Conservation (phyloP, 2,797 vertebrate species). For the Acanthurus lineatus region DNA sequence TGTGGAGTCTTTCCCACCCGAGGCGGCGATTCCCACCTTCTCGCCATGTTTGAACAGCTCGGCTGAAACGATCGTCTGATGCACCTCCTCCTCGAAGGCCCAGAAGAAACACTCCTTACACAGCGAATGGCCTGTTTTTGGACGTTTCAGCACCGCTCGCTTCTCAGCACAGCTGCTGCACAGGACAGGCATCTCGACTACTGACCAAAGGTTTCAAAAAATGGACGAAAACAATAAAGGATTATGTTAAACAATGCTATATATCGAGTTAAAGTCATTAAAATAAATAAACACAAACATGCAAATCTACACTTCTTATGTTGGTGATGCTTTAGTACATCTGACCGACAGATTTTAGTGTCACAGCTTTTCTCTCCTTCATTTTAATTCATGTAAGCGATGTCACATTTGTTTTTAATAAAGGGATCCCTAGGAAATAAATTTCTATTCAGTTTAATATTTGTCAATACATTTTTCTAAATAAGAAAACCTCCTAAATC, state of each 20-base stretch:
- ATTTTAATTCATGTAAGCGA: background rate
- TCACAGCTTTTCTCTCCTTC: background rate
- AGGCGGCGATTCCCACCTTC: slow-evolving; percentile 89
- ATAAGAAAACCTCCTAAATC: rapidly evolving
- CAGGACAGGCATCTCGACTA: slow-evolving; percentile 79
- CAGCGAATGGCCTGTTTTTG: slow-evolving; percentile 88
- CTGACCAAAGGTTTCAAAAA: background rate
- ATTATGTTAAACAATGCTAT: background rate
- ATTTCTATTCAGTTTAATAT: background rate
- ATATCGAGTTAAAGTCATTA: background rate
- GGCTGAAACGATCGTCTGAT: slow-evolving; percentile 85
- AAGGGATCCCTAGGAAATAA: no score
- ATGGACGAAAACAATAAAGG: background rate
- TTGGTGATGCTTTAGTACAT: background rate
- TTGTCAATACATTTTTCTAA: no score
- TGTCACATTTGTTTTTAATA: no score
- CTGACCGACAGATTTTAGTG: background rate
- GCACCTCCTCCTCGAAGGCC: slow-evolving; percentile 92
- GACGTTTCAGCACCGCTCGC: slow-evolving; percentile 88
- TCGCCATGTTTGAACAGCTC: slow-evolving; percentile 87
- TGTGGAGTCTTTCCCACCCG: slow-evolving; percentile 93
- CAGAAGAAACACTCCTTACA: slow-evolving; percentile 91
- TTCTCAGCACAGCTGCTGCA: slow-evolving; percentile 85
- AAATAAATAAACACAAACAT: background rate
- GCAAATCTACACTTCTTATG: background rate